These are phyloP conservation scores for Caenorhabditis uteleia DNA, from an alignment of 2,888 invertebrate species.

Conservation along the genomic window DNA sequence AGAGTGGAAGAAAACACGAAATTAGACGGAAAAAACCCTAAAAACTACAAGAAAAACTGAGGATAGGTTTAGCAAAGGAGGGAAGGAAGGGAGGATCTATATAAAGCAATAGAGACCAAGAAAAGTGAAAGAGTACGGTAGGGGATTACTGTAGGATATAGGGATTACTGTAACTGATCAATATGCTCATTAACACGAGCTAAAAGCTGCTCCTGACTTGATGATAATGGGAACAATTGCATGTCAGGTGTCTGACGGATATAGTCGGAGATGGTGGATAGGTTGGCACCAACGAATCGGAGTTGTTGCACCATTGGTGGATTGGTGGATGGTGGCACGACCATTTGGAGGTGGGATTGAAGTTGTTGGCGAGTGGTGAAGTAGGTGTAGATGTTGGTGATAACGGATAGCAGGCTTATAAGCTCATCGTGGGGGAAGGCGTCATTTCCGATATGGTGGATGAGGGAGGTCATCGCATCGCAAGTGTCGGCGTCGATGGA, in stretches of 20 bases:
- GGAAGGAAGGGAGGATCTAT: too few species aligned
- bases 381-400: conserved; percentile 38
- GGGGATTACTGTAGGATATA: too few species aligned
- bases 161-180: too few species aligned
- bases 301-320: conserved; percentile 26
- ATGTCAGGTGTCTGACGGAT: conserved; percentile 50
- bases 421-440: conserved; percentile 49
- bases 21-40: too few species aligned
- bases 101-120: too few species aligned
- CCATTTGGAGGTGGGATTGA: conserved; percentile 34
- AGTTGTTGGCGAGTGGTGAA: conserved; percentile 42
- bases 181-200: conserved; percentile 22
- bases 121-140: too few species aligned
- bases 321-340: conserved; percentile 5
- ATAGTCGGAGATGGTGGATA: conserved; percentile 34
- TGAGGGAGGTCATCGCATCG: conserved; percentile 31
- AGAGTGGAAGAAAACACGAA: too few species aligned
- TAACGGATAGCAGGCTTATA: conserved; percentile 41
- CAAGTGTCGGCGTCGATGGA: conserved; percentile 17
- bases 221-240: conserved; percentile 47
- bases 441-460: conserved; percentile 40
- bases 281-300: conserved; percentile 35
- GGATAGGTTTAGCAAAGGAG: too few species aligned
- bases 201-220: conserved; percentile 35
- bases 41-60: too few species aligned